Conservation (phyloP, 2,113 vertebrate genomes). For the Notothenia coriiceps region DNA sequence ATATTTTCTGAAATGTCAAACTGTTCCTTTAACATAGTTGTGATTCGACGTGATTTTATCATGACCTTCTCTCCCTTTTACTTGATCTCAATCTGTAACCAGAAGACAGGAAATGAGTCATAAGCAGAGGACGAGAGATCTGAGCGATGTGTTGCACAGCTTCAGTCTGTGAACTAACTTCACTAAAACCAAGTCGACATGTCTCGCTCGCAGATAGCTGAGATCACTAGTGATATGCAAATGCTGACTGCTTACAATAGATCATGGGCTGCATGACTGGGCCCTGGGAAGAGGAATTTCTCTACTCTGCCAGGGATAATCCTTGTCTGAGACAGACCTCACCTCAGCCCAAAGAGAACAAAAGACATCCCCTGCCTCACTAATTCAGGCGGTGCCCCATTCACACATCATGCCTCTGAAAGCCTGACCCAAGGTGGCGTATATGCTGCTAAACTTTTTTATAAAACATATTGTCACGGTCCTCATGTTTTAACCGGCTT, state of each 20-base stretch:
- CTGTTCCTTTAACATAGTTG: too few relatives aligned
- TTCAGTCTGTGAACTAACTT: constrained; percentile 16
- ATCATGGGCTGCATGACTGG: constrained; percentile 63
- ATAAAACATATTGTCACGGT: constrained; percentile 1
- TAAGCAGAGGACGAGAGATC: constrained; percentile 51
- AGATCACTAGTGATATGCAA: constrained; percentile 67
- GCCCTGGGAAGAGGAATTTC: constrained; percentile 42
- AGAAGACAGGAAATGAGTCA: constrained; percentile 73
- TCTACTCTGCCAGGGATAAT: constrained; percentile 63
- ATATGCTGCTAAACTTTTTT: constrained; percentile 36
- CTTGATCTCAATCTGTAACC: constrained; percentile 41
- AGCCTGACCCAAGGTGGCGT: constrained; percentile 39
- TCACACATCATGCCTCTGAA: constrained; percentile 53
- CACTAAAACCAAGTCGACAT: not conserved
- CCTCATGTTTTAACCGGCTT: constrained; percentile 10
- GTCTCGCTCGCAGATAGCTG: constrained; percentile 20
- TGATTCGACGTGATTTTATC: not conserved
- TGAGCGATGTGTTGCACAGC: constrained; percentile 34
- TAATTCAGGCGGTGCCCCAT: constrained; percentile 63
- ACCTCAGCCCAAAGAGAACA: constrained; percentile 66
- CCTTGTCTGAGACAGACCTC: constrained; percentile 69
- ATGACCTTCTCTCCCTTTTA: constrained; percentile 20
- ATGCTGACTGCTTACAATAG: constrained; percentile 68
- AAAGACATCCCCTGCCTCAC: constrained; percentile 65
- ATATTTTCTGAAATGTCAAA: too few relatives aligned